Evolutionary conservation across 2,888 invertebrate genomes (phyloP).

Genomic region (Acronicta alni): DNA sequence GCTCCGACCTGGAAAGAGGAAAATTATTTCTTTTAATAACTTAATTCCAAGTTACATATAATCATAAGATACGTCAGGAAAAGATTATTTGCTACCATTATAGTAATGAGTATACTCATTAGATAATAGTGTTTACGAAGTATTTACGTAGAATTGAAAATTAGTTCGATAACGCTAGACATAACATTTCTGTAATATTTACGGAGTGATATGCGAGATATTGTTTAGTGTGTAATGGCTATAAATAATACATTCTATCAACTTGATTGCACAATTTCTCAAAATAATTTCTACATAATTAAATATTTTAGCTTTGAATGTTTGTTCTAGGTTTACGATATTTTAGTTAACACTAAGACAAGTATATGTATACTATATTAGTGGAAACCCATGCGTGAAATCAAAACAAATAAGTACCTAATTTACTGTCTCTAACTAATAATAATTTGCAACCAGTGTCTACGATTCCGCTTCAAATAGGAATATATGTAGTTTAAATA

Average conservation of each 20-base stretch:
- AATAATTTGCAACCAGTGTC: conserved; percentile 16
- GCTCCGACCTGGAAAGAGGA: conserved; percentile 77
- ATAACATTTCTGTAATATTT: conserved; percentile 40
- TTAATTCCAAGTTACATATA: conserved; percentile 8
- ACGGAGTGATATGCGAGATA: conserved; percentile 16
- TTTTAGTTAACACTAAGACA: conserved; percentile 19
- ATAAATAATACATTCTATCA: conserved; percentile 40
- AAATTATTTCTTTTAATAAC: conserved; percentile 1
- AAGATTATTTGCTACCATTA: conserved; percentile 19
- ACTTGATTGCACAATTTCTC: conserved; percentile 20
- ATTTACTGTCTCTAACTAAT: conserved; percentile 34
- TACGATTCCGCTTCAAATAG: neutral
- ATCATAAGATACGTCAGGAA: conserved; percentile 4
- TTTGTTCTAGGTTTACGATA: conserved; percentile 16
- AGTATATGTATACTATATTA: too few relatives aligned
- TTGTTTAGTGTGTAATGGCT: conserved; percentile 29
- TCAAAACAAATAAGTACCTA: conserved; percentile 41
- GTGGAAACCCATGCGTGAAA: conserved; percentile 17
- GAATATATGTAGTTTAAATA: conserved; percentile 1
- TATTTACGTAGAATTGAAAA: conserved; percentile 36
- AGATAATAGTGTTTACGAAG: conserved; percentile 43
- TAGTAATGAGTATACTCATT: conserved; percentile 31
- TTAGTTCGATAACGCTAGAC: conserved; percentile 37
- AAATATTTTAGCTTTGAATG: conserved; percentile 7
- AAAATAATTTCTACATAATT: conserved; percentile 23